Evolutionary conservation across 2,113 vertebrate species (phyloP).

Genomic region (Microtus ochrogaster): DNA sequence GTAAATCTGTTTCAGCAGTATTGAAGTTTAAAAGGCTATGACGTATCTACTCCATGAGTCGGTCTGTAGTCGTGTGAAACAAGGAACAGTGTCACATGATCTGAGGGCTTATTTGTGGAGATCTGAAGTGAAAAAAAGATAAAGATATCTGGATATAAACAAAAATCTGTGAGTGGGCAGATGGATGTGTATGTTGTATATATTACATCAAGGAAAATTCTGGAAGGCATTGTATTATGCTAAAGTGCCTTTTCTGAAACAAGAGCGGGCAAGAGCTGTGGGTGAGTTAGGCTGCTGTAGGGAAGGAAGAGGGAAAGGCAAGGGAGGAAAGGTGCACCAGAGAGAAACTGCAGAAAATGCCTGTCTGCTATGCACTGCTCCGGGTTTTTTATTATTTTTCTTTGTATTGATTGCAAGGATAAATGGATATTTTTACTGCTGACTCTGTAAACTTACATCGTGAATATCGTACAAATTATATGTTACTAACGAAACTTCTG

Average conservation of each 20-base stretch:
- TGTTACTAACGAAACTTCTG: background rate
- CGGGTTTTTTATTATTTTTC: background rate
- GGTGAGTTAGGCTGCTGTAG: background rate
- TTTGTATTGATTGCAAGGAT: background rate
- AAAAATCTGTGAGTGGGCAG: background rate
- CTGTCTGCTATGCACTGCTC: background rate
- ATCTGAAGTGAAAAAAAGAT: background rate
- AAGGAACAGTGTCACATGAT: background rate
- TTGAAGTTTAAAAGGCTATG: background rate
- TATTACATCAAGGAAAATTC: background rate
- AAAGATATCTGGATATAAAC: background rate
- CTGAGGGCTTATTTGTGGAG: background rate
- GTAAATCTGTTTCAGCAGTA: background rate
- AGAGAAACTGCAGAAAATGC: background rate
- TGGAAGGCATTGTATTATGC: background rate
- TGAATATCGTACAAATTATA: background rate
- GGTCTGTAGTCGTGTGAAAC: background rate
- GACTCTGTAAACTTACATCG: background rate
- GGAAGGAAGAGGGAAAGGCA: background rate
- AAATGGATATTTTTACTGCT: background rate
- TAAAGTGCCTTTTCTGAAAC: background rate
- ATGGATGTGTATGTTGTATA: background rate
- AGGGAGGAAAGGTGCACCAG: background rate
- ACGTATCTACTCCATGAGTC: background rate
- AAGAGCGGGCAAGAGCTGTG: background rate